Conservation (phyloP, 2,797 vertebrate species). For the Hylomyscus alleni region DNA sequence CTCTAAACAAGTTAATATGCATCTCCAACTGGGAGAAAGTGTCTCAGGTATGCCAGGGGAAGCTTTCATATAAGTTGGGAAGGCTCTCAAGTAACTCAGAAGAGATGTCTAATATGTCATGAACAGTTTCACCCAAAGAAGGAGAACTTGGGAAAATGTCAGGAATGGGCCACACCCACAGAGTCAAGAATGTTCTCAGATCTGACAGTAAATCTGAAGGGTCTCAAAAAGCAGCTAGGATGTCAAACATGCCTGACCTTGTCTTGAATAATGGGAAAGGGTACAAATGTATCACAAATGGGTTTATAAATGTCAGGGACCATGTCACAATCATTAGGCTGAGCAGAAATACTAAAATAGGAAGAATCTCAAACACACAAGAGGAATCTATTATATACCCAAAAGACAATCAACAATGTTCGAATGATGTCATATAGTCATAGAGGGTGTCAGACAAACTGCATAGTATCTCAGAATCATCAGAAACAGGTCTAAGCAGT, state of each 20-base stretch:
- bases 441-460: conserved; percentile 31
- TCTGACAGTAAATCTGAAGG: background rate
- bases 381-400: background rate
- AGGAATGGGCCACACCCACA: background rate
- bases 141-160: background rate
- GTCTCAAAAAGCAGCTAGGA: background rate
- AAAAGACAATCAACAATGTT: conserved; percentile 16
- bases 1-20: conserved; percentile 24
- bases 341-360: background rate
- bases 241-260: background rate
- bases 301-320: background rate
- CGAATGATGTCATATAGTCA: conserved; percentile 6
- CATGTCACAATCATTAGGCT: conserved; percentile 31
- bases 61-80: background rate
- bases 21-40: background rate
- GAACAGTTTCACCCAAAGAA: conserved; percentile 6
- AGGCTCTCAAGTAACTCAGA: background rate
- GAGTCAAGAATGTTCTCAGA: conserved; percentile 25
- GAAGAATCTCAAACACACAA: conserved; percentile 13
- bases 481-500: background rate
- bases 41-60: background rate
- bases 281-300: background rate
- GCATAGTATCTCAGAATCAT: background rate
- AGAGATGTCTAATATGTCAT: background rate
- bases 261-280: background rate